phyloP scores from a whole-genome alignment of 2,113 vertebrate species.

The Eonycteris spelaea region DNA sequence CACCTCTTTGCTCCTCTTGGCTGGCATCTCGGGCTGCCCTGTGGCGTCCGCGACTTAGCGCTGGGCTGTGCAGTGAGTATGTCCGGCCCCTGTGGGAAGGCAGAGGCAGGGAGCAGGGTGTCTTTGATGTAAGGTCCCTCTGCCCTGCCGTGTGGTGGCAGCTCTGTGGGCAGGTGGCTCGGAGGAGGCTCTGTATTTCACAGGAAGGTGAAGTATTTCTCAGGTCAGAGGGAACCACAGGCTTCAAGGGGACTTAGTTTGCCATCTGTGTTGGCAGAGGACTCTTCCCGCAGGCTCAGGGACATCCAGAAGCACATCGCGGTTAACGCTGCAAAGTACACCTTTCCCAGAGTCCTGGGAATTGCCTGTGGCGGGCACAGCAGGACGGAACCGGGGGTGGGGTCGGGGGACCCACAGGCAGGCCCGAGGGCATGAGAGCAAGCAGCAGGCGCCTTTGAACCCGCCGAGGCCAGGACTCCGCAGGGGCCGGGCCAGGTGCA shows the following conservation, averaged over 20 bases:
- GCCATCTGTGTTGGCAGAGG: neutral
- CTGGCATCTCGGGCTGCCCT: too few species aligned
- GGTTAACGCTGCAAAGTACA: neutral
- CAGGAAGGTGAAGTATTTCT: neutral
- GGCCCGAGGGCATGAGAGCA: neutral
- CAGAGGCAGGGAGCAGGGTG: neutral
- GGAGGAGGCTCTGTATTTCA: neutral
- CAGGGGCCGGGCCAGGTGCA: neutral
- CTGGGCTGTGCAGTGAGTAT: rapidly evolving
- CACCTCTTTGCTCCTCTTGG: neutral
- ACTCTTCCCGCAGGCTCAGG: neutral
- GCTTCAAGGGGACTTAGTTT: neutral
- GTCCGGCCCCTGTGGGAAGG: neutral
- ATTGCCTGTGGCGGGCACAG: neutral
- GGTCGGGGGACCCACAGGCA: rapidly evolving
- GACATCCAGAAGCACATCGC: neutral
- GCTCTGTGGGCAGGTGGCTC: neutral
- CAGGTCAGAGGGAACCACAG: neutral
- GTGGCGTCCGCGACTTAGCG: neutral
- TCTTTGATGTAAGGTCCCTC: neutral
- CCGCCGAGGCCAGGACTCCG: neutral
- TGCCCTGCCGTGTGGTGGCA: neutral
- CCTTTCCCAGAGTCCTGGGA: neutral
- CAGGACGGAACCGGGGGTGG: rapidly evolving
- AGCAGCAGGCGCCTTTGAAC: too few species aligned